phyloP scores from a whole-genome alignment of 2,888 invertebrate genomes.

The Branchipolynoe longqiensis region DNA sequence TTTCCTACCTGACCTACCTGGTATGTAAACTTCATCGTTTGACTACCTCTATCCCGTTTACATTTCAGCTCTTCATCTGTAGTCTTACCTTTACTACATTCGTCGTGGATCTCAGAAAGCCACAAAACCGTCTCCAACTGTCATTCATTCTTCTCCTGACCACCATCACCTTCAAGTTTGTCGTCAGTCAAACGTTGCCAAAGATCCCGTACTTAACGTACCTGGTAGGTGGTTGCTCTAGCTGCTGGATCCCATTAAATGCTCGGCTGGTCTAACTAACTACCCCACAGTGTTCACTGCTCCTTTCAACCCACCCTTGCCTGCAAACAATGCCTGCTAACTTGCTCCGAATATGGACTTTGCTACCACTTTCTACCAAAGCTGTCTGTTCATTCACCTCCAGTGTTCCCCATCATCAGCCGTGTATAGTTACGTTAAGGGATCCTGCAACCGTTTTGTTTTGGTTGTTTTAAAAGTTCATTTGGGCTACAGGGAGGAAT shows the following conservation, averaged over 20 bases:
- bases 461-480: too few relatives aligned
- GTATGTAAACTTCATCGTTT: constrained; percentile 49
- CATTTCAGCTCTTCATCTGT: constrained; percentile 71
- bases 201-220: constrained; percentile 60
- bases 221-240: constrained; percentile 43
- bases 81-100: constrained; percentile 71
- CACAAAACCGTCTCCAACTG: constrained; percentile 72
- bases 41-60: constrained; percentile 46
- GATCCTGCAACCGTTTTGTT: too few relatives aligned
- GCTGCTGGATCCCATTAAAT: constrained; percentile 23
- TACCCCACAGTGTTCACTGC: background rate
- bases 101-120: constrained; percentile 68
- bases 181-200: constrained; percentile 72
- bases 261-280: constrained; percentile 17
- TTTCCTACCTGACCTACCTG: constrained; percentile 72
- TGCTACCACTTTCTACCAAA: too few relatives aligned
- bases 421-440: too few relatives aligned
- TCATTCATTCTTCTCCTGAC: constrained; percentile 72
- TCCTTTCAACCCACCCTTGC: background rate
- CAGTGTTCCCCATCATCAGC: too few relatives aligned
- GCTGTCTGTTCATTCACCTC: too few relatives aligned
- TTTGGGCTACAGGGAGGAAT: too few relatives aligned
- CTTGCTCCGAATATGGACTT: too few relatives aligned
- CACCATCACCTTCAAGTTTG: constrained; percentile 73
- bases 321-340: too few relatives aligned